phyloP scores from a whole-genome alignment of 2,797 vertebrate genomes.

The Micrastur ruficollis region DNA sequence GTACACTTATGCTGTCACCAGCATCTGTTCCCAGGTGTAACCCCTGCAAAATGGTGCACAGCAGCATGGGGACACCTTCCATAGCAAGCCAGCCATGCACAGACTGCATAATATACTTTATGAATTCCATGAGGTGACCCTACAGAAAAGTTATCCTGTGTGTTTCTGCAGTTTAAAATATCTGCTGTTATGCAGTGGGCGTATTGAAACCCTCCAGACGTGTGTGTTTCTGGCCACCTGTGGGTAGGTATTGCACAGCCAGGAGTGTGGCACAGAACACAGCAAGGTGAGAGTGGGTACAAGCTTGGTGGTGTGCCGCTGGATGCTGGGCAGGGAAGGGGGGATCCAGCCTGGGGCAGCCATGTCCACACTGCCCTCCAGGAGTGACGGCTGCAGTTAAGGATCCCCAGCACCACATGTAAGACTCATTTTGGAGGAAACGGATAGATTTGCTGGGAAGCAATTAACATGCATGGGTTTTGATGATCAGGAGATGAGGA shows the following conservation, averaged over 20 bases:
- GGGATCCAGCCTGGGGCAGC: neutral
- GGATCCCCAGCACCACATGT: rapidly evolving
- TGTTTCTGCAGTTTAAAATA: neutral
- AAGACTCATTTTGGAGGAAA: neutral
- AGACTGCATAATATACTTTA: neutral
- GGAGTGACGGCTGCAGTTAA: neutral
- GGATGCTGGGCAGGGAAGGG: neutral
- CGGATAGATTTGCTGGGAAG: neutral
- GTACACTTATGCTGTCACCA: neutral
- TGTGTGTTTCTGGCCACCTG: neutral
- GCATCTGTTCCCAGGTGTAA: neutral
- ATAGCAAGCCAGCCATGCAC: neutral
- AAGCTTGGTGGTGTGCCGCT: neutral
- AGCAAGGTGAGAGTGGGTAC: neutral
- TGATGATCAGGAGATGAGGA: neutral
- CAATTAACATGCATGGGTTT: neutral
- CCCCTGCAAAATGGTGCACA: neutral
- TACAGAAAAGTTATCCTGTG: neutral
- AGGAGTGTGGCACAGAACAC: neutral
- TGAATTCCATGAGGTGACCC: neutral
- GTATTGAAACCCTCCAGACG: neutral
- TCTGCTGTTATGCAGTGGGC: neutral
- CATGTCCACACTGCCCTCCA: rapidly evolving
- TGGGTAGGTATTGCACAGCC: too few relatives aligned
- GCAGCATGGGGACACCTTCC: neutral